Conservation (phyloP, 2,113 vertebrate genomes). For the Bubalus kerabau region DNA sequence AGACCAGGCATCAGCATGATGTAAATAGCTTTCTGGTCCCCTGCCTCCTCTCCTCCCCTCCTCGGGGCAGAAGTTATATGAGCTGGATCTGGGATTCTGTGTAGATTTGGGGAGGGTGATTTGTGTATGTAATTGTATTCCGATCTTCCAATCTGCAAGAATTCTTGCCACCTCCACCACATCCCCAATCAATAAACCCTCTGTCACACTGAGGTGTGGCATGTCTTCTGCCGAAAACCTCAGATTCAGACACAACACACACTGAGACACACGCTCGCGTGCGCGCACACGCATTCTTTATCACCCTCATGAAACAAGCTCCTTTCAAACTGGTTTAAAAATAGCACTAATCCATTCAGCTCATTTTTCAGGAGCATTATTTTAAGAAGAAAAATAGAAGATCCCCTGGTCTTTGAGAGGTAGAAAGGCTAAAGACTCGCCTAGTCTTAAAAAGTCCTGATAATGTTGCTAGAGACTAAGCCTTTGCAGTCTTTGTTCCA, state of each 20-base stretch:
- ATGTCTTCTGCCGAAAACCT: slow-evolving; percentile 45
- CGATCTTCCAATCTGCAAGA: background rate
- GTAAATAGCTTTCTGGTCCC: background rate
- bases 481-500: slow-evolving; percentile 46
- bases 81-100: background rate
- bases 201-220: slow-evolving; percentile 45
- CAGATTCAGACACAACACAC: slow-evolving; percentile 40
- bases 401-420: slow-evolving; percentile 72
- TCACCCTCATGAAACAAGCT: slow-evolving; percentile 79
- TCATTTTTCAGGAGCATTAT: slow-evolving; percentile 81
- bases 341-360: slow-evolving; percentile 83
- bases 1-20: background rate
- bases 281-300: slow-evolving; percentile 28
- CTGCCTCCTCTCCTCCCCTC: background rate
- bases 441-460: slow-evolving; percentile 63
- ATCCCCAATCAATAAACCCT: slow-evolving; percentile 33
- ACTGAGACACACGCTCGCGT: background rate
- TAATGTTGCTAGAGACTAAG: slow-evolving; percentile 56
- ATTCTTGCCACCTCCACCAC: slow-evolving; percentile 35
- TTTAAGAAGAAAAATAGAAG: slow-evolving; percentile 72
- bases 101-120: background rate
- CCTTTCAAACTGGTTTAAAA: slow-evolving; percentile 84
- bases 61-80: background rate
- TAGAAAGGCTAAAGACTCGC: slow-evolving; percentile 35
- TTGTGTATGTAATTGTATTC: background rate